Evolutionary conservation across 2,888 invertebrate species (phyloP).

Genomic region (Erebia aethiops): DNA sequence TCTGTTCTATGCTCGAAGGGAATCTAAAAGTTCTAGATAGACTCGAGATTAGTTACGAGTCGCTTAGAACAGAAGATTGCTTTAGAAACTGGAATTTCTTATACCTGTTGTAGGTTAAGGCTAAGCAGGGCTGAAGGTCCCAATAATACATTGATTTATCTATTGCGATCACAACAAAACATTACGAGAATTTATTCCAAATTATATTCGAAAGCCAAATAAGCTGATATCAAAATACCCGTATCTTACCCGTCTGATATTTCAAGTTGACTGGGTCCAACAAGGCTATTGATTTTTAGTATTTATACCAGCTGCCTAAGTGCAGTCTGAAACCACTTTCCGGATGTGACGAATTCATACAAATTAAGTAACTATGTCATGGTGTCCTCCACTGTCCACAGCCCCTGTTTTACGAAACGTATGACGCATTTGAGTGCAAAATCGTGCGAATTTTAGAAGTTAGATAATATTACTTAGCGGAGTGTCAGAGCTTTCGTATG

Average conservation of each 20-base stretch:
- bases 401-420: neutral
- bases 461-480: too few relatives aligned
- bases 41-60: too few relatives aligned
- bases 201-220: neutral
- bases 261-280: constrained; percentile 19
- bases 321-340: constrained; percentile 5
- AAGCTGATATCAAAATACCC: constrained; percentile 13
- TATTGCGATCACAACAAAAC: neutral
- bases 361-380: neutral
- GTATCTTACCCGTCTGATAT: constrained; percentile 20
- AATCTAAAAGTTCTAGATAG: too few relatives aligned
- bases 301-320: neutral
- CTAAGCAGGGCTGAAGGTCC: neutral
- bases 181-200: neutral
- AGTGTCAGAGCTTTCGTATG: too few relatives aligned
- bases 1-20: too few relatives aligned
- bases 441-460: neutral
- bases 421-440: neutral
- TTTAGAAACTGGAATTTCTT: too few relatives aligned
- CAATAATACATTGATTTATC: neutral
- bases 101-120: neutral
- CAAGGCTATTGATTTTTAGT: constrained; percentile 19
- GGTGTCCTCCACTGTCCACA: neutral
- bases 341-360: constrained; percentile 18
- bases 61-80: too few relatives aligned